Evolutionary conservation across 2,888 invertebrate species (phyloP).

Genomic region (Noctua fimbriata): DNA sequence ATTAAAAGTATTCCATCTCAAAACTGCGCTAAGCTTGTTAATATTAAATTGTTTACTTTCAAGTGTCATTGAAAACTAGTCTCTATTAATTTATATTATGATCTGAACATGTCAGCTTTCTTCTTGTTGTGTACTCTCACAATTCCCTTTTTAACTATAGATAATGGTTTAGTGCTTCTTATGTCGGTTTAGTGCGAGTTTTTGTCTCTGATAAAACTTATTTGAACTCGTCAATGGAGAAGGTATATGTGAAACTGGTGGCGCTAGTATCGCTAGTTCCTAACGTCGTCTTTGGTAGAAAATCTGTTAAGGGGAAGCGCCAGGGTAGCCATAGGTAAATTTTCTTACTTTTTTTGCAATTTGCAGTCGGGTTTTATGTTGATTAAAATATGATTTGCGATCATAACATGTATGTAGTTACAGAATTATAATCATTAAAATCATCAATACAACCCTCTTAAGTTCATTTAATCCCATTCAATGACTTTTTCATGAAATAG

Average conservation of each 20-base stretch:
- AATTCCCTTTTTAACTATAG: not conserved
- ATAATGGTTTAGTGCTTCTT: slow-evolving; percentile 13
- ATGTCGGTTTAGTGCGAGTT: slow-evolving; percentile 1
- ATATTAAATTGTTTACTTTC: slow-evolving; percentile 26
- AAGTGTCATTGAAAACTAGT: slow-evolving; percentile 65
- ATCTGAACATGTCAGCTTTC: slow-evolving; percentile 53
- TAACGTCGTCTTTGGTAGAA: not conserved
- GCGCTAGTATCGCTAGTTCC: not conserved
- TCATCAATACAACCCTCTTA: no score
- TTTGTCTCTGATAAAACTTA: not conserved
- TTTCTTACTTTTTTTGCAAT: no score
- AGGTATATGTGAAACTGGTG: not conserved
- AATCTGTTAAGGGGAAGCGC: not conserved
- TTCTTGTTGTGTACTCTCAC: not conserved
- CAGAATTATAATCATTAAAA: no score
- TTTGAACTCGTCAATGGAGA: not conserved
- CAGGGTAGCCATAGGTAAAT: no score
- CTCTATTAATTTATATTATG: slow-evolving; percentile 60
- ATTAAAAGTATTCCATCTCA: not conserved
- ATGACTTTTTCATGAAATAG: no score
- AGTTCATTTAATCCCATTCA: no score
- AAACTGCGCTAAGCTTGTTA: slow-evolving; percentile 44
- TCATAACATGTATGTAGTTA: no score
- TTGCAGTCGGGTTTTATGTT: no score
- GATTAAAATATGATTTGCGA: no score